phyloP scores from a whole-genome alignment of 2,113 vertebrate species.

The Calyptomena viridis region DNA sequence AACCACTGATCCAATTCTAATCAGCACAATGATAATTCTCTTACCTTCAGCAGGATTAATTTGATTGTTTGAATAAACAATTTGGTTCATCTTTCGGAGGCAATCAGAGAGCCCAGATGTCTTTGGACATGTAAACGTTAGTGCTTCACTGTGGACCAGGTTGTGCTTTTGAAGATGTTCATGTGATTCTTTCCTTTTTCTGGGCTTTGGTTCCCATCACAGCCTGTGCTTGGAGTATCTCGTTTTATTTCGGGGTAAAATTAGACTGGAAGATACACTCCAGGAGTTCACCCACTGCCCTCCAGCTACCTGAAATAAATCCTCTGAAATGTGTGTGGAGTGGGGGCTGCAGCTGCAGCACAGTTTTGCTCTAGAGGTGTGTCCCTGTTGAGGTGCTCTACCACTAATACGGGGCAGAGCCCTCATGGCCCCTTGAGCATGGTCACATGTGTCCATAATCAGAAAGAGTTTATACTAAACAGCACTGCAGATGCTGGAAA shows the following conservation, averaged over 20 bases:
- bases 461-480: background rate
- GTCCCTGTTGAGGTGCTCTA: background rate
- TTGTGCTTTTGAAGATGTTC: background rate
- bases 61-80: conserved; percentile 15
- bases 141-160: background rate
- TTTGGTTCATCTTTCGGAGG: background rate
- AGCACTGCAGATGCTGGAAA: background rate
- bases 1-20: conserved; percentile 16
- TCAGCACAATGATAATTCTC: conserved; percentile 17
- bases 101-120: background rate
- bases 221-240: background rate
- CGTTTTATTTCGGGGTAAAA: background rate
- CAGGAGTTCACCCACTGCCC: background rate
- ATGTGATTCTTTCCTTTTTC: background rate
- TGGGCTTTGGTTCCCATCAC: background rate
- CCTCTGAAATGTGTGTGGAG: background rate
- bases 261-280: background rate
- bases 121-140: background rate
- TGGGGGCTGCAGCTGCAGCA: background rate
- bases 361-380: background rate
- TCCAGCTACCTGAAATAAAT: background rate
- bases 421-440: fast-evolving
- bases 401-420: background rate
- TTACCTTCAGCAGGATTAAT: conserved; percentile 6
- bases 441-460: background rate